Conservation (phyloP, 2,113 vertebrate genomes). For the Camelus dromedarius region DNA sequence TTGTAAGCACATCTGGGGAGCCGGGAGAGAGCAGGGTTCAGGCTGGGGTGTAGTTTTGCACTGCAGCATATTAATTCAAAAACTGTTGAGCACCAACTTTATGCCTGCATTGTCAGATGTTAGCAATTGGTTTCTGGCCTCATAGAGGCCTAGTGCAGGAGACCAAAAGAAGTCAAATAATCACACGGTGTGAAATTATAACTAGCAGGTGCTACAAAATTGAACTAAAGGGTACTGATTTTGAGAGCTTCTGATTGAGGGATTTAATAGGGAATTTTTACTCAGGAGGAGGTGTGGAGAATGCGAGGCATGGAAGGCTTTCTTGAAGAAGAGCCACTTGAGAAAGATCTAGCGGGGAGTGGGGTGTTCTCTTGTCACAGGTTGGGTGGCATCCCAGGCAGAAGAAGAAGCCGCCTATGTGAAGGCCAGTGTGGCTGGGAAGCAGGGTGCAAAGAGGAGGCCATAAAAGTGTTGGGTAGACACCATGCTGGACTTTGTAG, state of each 20-base stretch:
- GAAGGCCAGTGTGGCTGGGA: neutral
- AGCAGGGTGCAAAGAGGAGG: neutral
- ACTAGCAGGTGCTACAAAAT: neutral
- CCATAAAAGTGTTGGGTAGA: neutral
- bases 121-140: neutral
- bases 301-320: neutral
- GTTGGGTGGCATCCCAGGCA: neutral
- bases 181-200: neutral
- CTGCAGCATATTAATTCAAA: neutral
- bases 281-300: neutral
- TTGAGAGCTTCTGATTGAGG: neutral
- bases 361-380: neutral
- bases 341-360: neutral
- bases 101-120: neutral
- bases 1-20: conserved; percentile 86
- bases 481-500: rapidly evolving
- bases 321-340: neutral
- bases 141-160: neutral
- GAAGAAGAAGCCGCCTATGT: neutral
- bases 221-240: neutral
- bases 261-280: neutral
- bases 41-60: neutral
- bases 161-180: neutral
- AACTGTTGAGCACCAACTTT: neutral
- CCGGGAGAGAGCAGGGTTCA: neutral